phyloP scores from a whole-genome alignment of 1,140 invertebrate genomes.

The Marisa cornuarietis region DNA sequence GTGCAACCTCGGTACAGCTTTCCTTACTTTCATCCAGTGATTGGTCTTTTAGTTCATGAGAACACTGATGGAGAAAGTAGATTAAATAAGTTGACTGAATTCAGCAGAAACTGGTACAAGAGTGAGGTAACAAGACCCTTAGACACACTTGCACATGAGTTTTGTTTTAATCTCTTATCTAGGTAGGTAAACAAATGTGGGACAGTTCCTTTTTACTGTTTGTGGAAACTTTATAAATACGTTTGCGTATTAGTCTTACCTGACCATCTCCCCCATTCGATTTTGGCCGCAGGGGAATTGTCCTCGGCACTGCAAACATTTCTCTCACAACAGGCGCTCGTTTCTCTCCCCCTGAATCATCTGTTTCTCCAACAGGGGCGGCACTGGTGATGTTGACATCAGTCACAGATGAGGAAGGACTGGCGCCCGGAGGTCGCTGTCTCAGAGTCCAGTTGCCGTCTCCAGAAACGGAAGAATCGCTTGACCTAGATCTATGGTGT shows the following conservation, averaged over 20 bases:
- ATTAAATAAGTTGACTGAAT: too few relatives aligned
- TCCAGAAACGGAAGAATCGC: neutral
- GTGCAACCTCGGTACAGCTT: too few relatives aligned
- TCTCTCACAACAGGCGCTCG: constrained; percentile 38
- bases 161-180: too few relatives aligned
- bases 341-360: constrained; percentile 17
- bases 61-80: too few relatives aligned
- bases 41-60: too few relatives aligned
- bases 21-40: too few relatives aligned
- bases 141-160: too few relatives aligned
- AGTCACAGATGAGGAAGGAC: neutral
- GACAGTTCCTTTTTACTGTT: too few relatives aligned
- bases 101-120: too few relatives aligned
- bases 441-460: constrained; percentile 33
- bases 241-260: neutral
- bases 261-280: constrained; percentile 19
- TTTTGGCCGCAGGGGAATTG: constrained; percentile 43
- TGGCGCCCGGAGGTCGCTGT: neutral
- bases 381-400: neutral
- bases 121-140: too few relatives aligned
- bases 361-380: neutral
- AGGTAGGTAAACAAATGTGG: too few relatives aligned
- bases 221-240: too few relatives aligned
- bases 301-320: constrained; percentile 38
- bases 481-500: constrained; percentile 12